phyloP scores from a whole-genome alignment of 2,113 vertebrate genomes.

The Labeo rohita region DNA sequence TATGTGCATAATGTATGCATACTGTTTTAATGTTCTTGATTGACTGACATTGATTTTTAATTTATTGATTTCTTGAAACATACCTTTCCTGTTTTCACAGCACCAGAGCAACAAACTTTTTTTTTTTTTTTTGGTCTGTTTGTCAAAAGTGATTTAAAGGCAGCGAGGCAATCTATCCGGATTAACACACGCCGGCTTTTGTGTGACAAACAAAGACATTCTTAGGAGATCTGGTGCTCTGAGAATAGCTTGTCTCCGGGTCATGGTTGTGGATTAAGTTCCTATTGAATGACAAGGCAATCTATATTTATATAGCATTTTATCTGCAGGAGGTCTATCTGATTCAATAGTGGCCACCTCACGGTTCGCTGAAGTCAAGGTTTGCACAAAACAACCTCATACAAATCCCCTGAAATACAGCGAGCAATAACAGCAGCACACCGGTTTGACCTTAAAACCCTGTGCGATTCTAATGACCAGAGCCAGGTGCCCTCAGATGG shows the following conservation, averaged over 20 bases:
- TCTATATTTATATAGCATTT: slow-evolving; percentile 75
- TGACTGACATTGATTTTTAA: background rate
- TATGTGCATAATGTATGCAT: background rate
- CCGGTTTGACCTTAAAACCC: slow-evolving; percentile 63
- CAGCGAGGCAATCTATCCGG: slow-evolving; percentile 52
- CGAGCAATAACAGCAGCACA: slow-evolving; percentile 63
- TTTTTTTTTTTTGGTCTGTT: slow-evolving; percentile 7
- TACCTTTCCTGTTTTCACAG: background rate
- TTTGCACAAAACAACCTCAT: slow-evolving; percentile 62
- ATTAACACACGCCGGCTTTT: slow-evolving; percentile 58
- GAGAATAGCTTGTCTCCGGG: slow-evolving; percentile 63
- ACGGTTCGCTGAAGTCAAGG: slow-evolving; percentile 63
- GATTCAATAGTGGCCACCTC: slow-evolving; percentile 61
- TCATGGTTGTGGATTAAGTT: slow-evolving; percentile 69
- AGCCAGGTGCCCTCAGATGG: slow-evolving; percentile 63
- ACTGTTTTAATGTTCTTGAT: slow-evolving; percentile 38
- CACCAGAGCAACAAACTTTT: background rate
- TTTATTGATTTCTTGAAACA: background rate
- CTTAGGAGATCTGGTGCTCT: slow-evolving; percentile 58
- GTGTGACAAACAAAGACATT: slow-evolving; percentile 65
- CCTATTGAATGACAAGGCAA: slow-evolving; percentile 64
- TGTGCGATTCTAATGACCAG: slow-evolving; percentile 65
- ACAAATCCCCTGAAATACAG: slow-evolving; percentile 67
- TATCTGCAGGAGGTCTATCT: slow-evolving; percentile 66
- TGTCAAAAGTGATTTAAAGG: slow-evolving; percentile 25